Base-by-base conservation (phyloP, 2,113 vertebrate genomes). In the Archilochus colubris region DNA sequence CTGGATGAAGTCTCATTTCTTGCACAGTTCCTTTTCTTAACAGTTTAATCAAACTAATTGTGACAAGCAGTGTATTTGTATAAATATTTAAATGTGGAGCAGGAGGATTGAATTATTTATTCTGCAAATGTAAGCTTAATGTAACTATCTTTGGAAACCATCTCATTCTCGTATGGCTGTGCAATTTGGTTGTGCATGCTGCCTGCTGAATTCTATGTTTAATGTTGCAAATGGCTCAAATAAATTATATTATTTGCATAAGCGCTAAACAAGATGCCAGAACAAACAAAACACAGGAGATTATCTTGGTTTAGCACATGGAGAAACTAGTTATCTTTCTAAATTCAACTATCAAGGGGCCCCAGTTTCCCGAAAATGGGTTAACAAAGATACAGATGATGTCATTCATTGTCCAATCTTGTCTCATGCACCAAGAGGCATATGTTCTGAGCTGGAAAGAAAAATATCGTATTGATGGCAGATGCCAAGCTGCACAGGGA, bases 11-110 rank as follows among this genome's bases (percentile, higher is more conserved):
- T 86, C 81, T 92, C 61, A 85, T 88, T 97, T 94, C 64, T 95
- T 82, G 89, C 22, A 75, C 16, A 24, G 68, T 91, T 96, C 76
- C 46, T 91, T 55, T 91, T 96, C 84, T 91, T 96, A 97, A 95
- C 88, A 89, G 51, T 95, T 91, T 94, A 93, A 97, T 96, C 75
- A 96, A 92, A 84, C 43, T 94, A 96, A 93, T 96, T 95, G 94
- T 94, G 94, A 95, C 88, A 93, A 86, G 93, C 33, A 59, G 74
- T 79, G 40, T 95, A 93, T 93, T 95, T 96, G 84, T 94, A 93
- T 97, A 96, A 96, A 95, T 97, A 96, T 97, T 97, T 97, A 93
- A 98, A 93, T 94, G 78, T 74, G 93, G 74, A 93, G 50, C 87
- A 79, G 55, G 88, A 95, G 67, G 75, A 86, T 18, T 93, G 73